Evolutionary conservation across 2,797 vertebrate species (phyloP), one percentile per base, ranked within the genome.

Genomic region (Phataginus tricuspis): DNA sequence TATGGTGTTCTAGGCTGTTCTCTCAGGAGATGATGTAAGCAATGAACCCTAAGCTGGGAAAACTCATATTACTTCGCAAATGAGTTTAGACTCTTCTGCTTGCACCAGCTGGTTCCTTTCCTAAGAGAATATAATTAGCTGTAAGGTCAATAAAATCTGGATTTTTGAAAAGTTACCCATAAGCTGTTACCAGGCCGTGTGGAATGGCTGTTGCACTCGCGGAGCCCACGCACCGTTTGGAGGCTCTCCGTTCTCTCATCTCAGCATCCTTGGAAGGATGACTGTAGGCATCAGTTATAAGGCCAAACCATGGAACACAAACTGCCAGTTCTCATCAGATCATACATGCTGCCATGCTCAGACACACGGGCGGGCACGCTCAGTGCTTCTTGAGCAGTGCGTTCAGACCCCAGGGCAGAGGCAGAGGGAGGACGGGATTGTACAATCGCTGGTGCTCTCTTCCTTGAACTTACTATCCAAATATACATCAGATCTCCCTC

Each of bases 121-220:
- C 53, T 59, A 71, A 74, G 49, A 89, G 45, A 27, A 90, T 69
- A 7, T 21, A 45, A 91, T 87, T 93, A 79, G 16, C 29, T 74
- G 27, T 68, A 68, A 78, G 80, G 82, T 72, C 92, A 94, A 42
- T 92, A 42, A 78, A 77, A 77, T 85, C 72, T 80, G 86, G 25
- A 90, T 45, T 84, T 66, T 75, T 68, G 31, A 63, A 29, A 49
- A 86, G 37, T 84, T 29, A 68, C 21, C 82, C 71, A 83, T 45
- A 29, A 79, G 31, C 21, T 37, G 59, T 37, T 71, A 71, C 15
- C 11, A 78, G 39, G 68, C 25, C 5, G 57, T 37, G 57, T 16
- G 29, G 45, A 84, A 37, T 25, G 19, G 23, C 69, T 68, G 53
- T 57, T 84, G 42, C 69, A 68, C n/a, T 75, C 71, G 7, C 1